These are phyloP conservation scores for Brachyptera putata DNA, from an alignment of 2,888 invertebrate genomes.

Conservation along the genomic window DNA sequence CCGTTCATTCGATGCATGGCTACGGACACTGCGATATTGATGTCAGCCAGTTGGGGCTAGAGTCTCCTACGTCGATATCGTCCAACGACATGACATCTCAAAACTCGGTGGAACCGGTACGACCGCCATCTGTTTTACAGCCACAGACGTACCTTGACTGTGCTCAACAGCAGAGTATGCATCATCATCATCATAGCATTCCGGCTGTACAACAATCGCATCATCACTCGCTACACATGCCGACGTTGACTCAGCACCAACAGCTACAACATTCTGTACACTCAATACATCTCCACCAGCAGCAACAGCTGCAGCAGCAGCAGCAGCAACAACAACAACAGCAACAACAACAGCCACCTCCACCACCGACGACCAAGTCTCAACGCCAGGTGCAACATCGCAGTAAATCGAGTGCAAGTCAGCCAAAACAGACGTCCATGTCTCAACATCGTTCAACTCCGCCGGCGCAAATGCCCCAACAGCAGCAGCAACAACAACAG, in stretches of 20 bases:
- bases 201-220: constrained; percentile 33
- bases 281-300: constrained; percentile 12
- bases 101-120: constrained; percentile 58
- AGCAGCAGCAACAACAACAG: too few relatives aligned
- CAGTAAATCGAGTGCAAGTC: constrained; percentile 22
- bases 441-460: constrained; percentile 37
- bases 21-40: constrained; percentile 79
- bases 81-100: constrained; percentile 78
- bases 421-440: constrained; percentile 15
- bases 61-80: constrained; percentile 82
- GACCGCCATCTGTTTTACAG: constrained; percentile 56
- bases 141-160: constrained; percentile 59
- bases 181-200: constrained; percentile 35
- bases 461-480: constrained; percentile 26
- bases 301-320: constrained; percentile 34
- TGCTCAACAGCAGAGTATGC: constrained; percentile 49
- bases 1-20: constrained; percentile 72
- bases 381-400: constrained; percentile 31
- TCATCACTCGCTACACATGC: constrained; percentile 42
- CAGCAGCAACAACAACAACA: constrained; percentile 37
- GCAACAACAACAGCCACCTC: constrained; percentile 38
- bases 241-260: constrained; percentile 39
- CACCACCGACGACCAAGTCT: constrained; percentile 23
- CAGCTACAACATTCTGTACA: constrained; percentile 33
- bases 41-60: constrained; percentile 76